Conservation (phyloP, 2,113 vertebrate species). For the Isichthys henryi region DNA sequence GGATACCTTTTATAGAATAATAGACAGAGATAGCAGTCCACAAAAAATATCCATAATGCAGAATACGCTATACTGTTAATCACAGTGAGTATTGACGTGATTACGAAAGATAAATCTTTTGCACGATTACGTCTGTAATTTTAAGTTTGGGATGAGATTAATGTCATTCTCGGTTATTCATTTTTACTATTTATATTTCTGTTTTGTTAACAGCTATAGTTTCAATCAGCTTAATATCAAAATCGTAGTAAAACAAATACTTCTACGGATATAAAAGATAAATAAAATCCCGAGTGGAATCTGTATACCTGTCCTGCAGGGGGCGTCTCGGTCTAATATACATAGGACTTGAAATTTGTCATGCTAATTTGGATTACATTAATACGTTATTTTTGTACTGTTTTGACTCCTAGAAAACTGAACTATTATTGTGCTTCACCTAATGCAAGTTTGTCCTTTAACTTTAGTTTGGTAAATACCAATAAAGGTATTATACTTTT, state of each 20-base stretch:
- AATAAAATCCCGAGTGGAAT: neutral
- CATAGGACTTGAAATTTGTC: neutral
- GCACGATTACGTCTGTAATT: neutral
- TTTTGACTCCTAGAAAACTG: neutral
- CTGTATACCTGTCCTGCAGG: neutral
- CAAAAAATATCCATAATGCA: neutral
- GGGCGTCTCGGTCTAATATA: neutral
- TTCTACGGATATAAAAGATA: neutral
- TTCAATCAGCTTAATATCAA: neutral
- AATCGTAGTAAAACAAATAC: neutral
- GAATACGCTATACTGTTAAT: neutral
- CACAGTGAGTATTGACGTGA: neutral
- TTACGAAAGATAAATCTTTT: neutral
- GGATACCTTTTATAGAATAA: neutral
- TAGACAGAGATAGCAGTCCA: neutral
- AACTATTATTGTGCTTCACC: neutral
- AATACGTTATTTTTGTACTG: neutral
- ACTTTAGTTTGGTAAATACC: neutral
- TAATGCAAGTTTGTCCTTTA: neutral
- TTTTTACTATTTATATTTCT: neutral
- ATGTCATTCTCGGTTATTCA: neutral
- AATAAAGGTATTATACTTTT: neutral
- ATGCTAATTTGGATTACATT: neutral
- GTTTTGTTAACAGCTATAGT: neutral
- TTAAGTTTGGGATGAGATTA: neutral